phyloP scores from a whole-genome alignment of 2,888 invertebrate genomes.

The Xanthorhoe spadicearia region DNA sequence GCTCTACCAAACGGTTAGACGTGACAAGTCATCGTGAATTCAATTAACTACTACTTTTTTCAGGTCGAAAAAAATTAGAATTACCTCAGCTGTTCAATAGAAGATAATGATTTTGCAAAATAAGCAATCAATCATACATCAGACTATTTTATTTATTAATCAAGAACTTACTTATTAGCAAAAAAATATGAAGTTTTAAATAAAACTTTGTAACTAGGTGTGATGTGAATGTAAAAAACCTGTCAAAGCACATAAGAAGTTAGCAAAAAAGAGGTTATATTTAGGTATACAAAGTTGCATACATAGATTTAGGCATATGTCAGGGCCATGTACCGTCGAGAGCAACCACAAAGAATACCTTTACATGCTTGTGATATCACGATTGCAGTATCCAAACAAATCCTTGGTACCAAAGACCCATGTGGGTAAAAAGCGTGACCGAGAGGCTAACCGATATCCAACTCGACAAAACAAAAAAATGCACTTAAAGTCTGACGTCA shows the following conservation, averaged over 20 bases:
- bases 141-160: constrained; percentile 21
- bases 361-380: not conserved
- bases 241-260: constrained; percentile 6
- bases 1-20: constrained; percentile 62
- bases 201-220: not conserved
- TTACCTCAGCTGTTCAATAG: constrained; percentile 28
- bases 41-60: constrained; percentile 22
- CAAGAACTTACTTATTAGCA: constrained; percentile 5
- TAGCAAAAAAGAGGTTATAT: not conserved
- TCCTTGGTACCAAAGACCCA: not conserved
- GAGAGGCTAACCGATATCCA: not conserved
- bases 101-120: constrained; percentile 15
- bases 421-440: not conserved
- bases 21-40: constrained; percentile 41
- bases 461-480: not conserved
- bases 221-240: constrained; percentile 8
- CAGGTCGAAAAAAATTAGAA: constrained; percentile 18
- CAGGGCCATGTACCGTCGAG: constrained; percentile 1
- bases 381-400: not conserved
- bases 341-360: constrained; percentile 5
- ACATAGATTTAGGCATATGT: not conserved
- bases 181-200: constrained; percentile 10
- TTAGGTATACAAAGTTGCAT: not conserved
- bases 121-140: constrained; percentile 28
- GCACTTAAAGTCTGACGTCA: constrained; percentile 18